A percentile compares a stretch with the other conserved stretches of the same genome.
These are phyloP conservation scores for Tichodroma muraria DNA, from an alignment of 2,113 vertebrate species.

Conservation along the genomic window DNA sequence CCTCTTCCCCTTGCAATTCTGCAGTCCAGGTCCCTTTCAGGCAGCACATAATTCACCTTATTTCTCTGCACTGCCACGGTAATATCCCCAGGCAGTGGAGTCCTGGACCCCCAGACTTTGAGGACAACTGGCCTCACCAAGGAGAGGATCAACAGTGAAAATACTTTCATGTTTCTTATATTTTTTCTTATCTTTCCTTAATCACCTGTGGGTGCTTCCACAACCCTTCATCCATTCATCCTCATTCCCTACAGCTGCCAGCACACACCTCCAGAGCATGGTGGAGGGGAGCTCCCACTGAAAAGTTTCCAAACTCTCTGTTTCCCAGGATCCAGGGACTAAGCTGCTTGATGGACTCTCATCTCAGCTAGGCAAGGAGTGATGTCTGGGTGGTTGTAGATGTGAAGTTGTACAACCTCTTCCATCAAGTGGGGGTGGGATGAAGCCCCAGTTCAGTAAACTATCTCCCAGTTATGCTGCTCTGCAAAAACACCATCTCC, in stretches of 20 bases:
- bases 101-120: background rate
- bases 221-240: background rate
- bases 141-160: background rate
- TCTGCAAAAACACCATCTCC: background rate
- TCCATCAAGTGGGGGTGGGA: background rate
- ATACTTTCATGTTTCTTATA: background rate
- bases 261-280: background rate
- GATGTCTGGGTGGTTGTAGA: background rate
- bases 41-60: background rate
- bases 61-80: background rate
- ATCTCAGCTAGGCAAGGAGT: background rate
- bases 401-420: background rate
- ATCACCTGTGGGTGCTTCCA: background rate
- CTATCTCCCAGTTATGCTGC: background rate
- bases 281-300: background rate
- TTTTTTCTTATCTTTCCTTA: background rate
- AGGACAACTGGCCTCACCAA: background rate
- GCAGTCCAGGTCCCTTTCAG: background rate
- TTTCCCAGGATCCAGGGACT: background rate
- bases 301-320: background rate
- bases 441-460: background rate
- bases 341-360: background rate
- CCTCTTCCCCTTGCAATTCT: background rate
- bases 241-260: background rate
- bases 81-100: background rate